A percentile compares a stretch with the other conserved stretches of the same genome.
These are phyloP conservation scores for Platalea minor DNA, from an alignment of 2,797 vertebrate genomes.

Conservation along the genomic window DNA sequence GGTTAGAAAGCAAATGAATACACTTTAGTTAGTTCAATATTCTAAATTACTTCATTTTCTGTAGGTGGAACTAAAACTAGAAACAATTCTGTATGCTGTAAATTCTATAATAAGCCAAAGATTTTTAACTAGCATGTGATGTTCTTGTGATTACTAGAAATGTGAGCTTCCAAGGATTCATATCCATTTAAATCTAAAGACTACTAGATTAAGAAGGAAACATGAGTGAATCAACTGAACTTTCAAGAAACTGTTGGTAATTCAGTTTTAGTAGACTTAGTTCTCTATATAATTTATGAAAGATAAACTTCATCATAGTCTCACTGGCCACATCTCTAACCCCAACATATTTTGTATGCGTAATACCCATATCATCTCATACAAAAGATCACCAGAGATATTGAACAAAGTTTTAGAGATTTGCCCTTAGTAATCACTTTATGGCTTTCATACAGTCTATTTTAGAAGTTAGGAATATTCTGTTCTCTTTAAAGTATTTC, in stretches of 20 bases:
- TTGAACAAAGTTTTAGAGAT: neutral
- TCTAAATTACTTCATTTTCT: constrained; percentile 38
- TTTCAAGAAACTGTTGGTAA: neutral
- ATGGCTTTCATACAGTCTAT: neutral
- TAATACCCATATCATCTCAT: neutral
- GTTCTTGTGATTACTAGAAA: constrained; percentile 35
- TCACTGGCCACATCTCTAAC: neutral
- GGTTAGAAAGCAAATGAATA: neutral
- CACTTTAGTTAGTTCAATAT: neutral
- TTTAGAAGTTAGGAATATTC: neutral
- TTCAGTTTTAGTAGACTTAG: neutral
- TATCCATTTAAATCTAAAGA: constrained; percentile 14
- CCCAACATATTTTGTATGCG: neutral
- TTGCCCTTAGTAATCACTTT: neutral
- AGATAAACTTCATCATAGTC: neutral
- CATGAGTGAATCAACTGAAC: neutral
- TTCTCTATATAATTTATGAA: neutral
- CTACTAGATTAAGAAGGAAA: neutral
- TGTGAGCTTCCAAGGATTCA: neutral
- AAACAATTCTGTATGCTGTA: neutral
- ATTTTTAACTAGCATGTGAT: constrained; percentile 19
- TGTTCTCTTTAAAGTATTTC: neutral
- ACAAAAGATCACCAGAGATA: neutral
- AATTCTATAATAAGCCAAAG: neutral
- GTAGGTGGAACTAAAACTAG: constrained; percentile 43